Percentiles rank a stretch among this genome's conserved stretches.
Evolutionary conservation across 2,797 vertebrate genomes (phyloP).

Genomic region (Coilia nasus): DNA sequence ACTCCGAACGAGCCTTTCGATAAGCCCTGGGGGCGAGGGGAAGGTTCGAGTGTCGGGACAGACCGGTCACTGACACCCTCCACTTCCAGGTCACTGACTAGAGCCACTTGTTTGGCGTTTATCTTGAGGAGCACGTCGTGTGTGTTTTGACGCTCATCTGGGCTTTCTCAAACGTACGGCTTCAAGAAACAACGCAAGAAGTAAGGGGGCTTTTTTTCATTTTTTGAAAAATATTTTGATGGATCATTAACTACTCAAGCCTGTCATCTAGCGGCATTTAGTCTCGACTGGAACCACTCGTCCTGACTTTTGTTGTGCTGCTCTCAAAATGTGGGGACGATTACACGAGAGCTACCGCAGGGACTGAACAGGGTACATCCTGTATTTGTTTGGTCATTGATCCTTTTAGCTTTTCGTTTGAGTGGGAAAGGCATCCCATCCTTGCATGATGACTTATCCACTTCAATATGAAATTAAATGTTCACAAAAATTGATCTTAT

Average conservation of each 20-base stretch:
- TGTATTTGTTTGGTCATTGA: not conserved
- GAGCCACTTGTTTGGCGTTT: conserved; percentile 41
- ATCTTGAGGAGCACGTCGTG: conserved; percentile 72
- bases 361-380: not conserved
- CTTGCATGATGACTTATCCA: not conserved
- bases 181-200: not conserved
- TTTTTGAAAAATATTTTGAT: conserved; percentile 14
- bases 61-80: conserved; percentile 75
- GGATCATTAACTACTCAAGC: conserved; percentile 35
- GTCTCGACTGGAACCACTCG: not conserved
- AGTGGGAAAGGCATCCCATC: not conserved
- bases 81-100: conserved; percentile 64
- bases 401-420: not conserved
- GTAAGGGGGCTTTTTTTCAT: not conserved
- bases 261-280: conserved; percentile 33
- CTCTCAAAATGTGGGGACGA: conserved; percentile 6
- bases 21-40: conserved; percentile 34
- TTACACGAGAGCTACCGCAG: not conserved
- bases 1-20: conserved; percentile 46
- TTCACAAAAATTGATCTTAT: not conserved
- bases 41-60: conserved; percentile 69
- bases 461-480: not conserved
- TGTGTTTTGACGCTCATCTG: conserved; percentile 55
- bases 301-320: not conserved
- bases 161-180: not conserved